phyloP scores from a whole-genome alignment of 2,797 vertebrate genomes.

The Syngnathus rostellatus region DNA sequence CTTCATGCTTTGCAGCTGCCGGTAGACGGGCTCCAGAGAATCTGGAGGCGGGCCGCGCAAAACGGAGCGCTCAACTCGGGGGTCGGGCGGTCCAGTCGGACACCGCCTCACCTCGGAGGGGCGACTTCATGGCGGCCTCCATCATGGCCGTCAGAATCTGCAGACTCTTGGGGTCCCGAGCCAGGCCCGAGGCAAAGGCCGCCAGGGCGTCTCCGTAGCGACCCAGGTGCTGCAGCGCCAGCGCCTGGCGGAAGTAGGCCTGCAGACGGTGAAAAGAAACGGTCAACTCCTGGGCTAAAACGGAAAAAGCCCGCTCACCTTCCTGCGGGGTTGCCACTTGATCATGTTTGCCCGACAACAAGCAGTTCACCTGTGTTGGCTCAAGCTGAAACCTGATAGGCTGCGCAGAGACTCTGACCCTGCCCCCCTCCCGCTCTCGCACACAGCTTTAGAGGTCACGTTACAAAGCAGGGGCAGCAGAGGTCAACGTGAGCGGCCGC shows the following conservation, averaged over 20 bases:
- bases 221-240: constrained; percentile 99
- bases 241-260: constrained; percentile 99
- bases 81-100: not conserved
- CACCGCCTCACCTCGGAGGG: constrained; percentile 68
- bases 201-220: constrained; percentile 97
- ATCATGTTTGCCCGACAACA: not conserved
- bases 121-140: constrained; percentile 98
- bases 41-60: constrained; percentile 55
- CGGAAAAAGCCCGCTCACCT: not conserved
- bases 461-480: not conserved
- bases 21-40: constrained; percentile 89
- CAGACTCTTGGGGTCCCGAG: constrained; percentile 97
- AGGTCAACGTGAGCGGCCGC: not conserved
- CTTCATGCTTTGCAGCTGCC: constrained; percentile 97
- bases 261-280: constrained; percentile 43
- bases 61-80: not conserved
- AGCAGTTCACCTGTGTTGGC: not conserved
- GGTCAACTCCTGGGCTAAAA: no score
- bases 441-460: not conserved
- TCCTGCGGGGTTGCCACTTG: constrained; percentile 6
- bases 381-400: not conserved
- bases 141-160: constrained; percentile 97
- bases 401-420: not conserved
- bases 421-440: not conserved
- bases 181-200: constrained; percentile 93